Conservation (phyloP, 2,797 vertebrate genomes). For the Catamblyrhynchus diadema region DNA sequence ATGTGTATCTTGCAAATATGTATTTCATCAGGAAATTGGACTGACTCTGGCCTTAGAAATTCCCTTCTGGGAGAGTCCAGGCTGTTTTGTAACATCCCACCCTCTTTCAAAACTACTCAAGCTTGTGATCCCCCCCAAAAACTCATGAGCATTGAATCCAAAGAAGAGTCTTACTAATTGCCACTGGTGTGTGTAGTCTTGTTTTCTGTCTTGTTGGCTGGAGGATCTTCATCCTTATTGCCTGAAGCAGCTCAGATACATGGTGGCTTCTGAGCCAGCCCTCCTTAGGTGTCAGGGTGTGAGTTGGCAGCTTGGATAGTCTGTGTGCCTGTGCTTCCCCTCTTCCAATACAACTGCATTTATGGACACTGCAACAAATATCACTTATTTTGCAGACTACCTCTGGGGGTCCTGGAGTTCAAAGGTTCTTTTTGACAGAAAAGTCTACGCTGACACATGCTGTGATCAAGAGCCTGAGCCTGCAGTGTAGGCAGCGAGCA, state of each 20-base stretch:
- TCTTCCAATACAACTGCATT: not conserved
- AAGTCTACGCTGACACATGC: not conserved
- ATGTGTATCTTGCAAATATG: not conserved
- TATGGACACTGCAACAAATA: not conserved
- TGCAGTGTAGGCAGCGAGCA: not conserved
- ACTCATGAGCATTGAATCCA: too few relatives aligned
- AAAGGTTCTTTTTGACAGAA: not conserved
- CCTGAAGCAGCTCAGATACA: not conserved
- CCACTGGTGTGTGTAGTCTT: not conserved
- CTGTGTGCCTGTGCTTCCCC: not conserved
- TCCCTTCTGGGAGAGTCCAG: not conserved
- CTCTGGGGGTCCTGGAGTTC: not conserved
- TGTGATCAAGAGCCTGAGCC: not conserved
- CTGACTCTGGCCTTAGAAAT: not conserved
- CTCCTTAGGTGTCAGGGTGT: fast-evolving
- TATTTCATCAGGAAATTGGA: not conserved
- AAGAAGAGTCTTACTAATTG: not conserved
- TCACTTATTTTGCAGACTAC: not conserved
- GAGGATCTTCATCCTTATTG: not conserved
- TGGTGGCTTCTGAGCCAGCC: not conserved
- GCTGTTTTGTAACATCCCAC: not conserved
- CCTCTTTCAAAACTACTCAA: not conserved
- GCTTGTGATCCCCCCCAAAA: not conserved
- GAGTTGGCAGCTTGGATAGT: not conserved
- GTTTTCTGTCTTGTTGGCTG: not conserved